Evolutionary conservation across 2,888 invertebrate genomes (phyloP), one percentile per base, ranked within the genome.

Genomic region (Drosophila stalkeri): DNA sequence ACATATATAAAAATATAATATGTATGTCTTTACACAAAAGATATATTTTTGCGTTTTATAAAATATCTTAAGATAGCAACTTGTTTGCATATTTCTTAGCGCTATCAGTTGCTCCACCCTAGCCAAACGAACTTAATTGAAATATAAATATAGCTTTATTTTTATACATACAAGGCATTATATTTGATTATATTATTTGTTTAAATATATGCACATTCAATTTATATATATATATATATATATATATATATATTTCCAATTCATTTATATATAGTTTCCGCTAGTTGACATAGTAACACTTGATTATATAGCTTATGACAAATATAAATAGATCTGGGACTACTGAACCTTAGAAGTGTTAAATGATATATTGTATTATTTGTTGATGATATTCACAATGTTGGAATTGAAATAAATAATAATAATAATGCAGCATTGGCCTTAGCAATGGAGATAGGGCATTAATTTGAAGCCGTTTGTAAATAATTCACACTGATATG

Each of bases 401-500:
- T 51, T 55, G 46, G 31, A 20, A 47, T 44, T 54, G 41, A 56
- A 55, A 55, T 64, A 49, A 35, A 43, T 52, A 47, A 31, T 54
- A 27, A 27, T 27, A 27, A 27, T 6, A 55, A 61, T 61, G 56
- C 35, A 16, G 31, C 33, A 49, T 37, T 55, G 44, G 44, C 66
- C 37, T 64, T 66, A 74, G 47, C 61, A 68, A 66, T 82, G 60
- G n/a, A 27, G 60, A 64, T 77, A 59, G 61, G n/a, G 57, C 54
- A 73, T 77, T 72, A 52, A 80, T 71, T 72, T 61, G n/a, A 57
- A 33, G 57, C 46, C 52, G 27, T 51, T 72, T 47, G 47, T 73
- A 74, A 77, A 64, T 49, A 74, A 64, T 66, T 72, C 57, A 67
- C 74, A 77, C 55, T 86, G 86, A 85, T 85, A 85, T 86, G 84